phyloP scores from a whole-genome alignment of 2,888 invertebrate genomes.

The Himalopsyche tibetana region DNA sequence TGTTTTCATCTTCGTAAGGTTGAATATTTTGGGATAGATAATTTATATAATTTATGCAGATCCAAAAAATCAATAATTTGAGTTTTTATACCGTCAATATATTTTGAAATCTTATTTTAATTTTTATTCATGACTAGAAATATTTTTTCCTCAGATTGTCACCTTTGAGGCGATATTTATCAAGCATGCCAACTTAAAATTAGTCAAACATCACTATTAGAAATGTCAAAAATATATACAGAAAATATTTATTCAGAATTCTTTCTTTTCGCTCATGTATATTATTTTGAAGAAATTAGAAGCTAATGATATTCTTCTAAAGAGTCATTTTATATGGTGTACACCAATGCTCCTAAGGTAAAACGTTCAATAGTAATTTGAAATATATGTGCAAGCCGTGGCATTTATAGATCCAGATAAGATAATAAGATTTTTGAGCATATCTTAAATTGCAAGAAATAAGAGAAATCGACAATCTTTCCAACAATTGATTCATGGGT shows the following conservation, averaged over 20 bases:
- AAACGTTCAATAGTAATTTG: not conserved
- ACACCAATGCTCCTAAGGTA: slow-evolving; percentile 37
- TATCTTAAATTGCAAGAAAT: not conserved
- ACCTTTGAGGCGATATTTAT: slow-evolving; percentile 19
- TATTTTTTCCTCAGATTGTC: not conserved
- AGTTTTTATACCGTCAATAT: too few relatives aligned
- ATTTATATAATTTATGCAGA: too few relatives aligned
- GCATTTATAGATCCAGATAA: not conserved
- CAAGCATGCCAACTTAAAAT: not conserved
- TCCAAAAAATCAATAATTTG: too few relatives aligned
- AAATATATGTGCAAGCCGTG: not conserved
- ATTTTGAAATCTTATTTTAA: too few relatives aligned
- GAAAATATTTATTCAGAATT: not conserved
- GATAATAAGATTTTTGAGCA: not conserved
- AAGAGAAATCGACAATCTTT: too few relatives aligned
- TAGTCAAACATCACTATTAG: slow-evolving; percentile 34
- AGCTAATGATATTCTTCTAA: slow-evolving; percentile 53
- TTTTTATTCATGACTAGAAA: too few relatives aligned
- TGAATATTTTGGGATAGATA: too few relatives aligned
- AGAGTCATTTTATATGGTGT: not conserved
- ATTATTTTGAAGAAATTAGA: slow-evolving; percentile 48
- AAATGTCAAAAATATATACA: slow-evolving; percentile 60
- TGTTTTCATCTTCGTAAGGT: too few relatives aligned
- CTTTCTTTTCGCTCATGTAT: slow-evolving; percentile 50
- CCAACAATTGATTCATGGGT: too few relatives aligned